These are phyloP conservation scores for Bujurquina vittata DNA, from an alignment of 2,113 vertebrate species.

Conservation along the genomic window DNA sequence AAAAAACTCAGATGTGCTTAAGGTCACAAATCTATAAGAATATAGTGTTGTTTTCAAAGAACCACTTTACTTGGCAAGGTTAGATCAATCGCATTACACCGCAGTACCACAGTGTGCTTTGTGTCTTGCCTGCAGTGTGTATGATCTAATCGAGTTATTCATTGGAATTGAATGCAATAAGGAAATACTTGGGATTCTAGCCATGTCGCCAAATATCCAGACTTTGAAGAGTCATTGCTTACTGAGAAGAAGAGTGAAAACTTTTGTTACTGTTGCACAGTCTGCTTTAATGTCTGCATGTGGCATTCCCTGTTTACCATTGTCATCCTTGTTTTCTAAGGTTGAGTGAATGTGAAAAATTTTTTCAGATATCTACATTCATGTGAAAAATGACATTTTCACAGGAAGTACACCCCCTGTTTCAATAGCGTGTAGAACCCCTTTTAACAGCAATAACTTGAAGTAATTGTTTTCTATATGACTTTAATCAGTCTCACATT, in stretches of 20 bases:
- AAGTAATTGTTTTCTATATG: neutral
- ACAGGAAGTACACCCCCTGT: too few relatives aligned
- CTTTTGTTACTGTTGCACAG: neutral
- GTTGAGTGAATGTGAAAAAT: neutral
- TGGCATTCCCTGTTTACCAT: neutral
- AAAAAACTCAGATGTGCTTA: neutral
- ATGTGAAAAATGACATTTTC: neutral
- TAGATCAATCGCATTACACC: neutral
- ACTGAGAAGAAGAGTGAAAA: neutral
- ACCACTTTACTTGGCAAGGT: neutral
- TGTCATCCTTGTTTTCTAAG: neutral
- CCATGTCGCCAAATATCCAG: neutral
- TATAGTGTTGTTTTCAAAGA: neutral
- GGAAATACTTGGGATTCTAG: conserved; percentile 3
- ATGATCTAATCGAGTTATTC: neutral
- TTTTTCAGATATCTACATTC: neutral
- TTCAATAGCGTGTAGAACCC: too few relatives aligned
- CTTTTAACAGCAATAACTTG: fast-evolving
- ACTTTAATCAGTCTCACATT: neutral
- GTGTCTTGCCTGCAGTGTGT: neutral
- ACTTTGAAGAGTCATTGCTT: neutral
- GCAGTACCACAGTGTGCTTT: neutral
- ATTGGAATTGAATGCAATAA: neutral
- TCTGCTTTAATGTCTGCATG: neutral
- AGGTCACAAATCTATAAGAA: conserved; percentile 4